Evolutionary conservation across 2,888 invertebrate species (phyloP), one percentile per base, ranked within the genome.

Genomic region (Sepiola atlantica): DNA sequence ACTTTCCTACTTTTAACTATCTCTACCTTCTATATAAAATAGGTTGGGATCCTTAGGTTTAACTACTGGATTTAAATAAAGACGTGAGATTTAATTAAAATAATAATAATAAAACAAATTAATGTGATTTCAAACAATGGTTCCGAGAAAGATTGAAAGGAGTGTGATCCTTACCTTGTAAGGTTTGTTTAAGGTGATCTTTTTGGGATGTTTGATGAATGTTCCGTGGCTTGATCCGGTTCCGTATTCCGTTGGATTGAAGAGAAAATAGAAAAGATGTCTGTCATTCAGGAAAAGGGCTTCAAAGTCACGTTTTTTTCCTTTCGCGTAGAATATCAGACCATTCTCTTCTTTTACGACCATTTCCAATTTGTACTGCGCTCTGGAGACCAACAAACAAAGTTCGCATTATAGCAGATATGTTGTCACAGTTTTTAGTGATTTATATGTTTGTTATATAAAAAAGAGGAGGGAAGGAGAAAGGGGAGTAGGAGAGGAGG

Each of bases 301-400:
- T 45, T 92, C 92, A 35, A 92, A 92, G 14, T 92, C 92, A 1
- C 54, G 21, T n/a, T 92, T 21, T 10, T 35, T 32, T 12, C 92
- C 92, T 92, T 12, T 45, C 3, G 92, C 92, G 54, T 92, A 92
- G 54, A 92, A 92, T 92, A 92, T 92, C 92, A 92, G 55, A 45
- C 92, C 92, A 92, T 92, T 55, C 6, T 54, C 54, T 55, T 92
- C 54, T 45, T 92, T 54, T 24, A 28, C 28, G 32, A 24, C 24
- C 18, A 92, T 55, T 55, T 92, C 55, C 45, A 92, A 35, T 55
- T 92, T 92, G 55, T 92, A 92, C 54, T 55, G 54, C 21, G 92
- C 92, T 0, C 92, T 92, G 92, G 24, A 92, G 28, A 16, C 3
- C 16, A 77, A 14, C 12, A 77, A 32, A n/a, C 2, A n/a, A n/a